Evolutionary conservation across 2,797 vertebrate species (phyloP).

Genomic region (Octomys mimax): DNA sequence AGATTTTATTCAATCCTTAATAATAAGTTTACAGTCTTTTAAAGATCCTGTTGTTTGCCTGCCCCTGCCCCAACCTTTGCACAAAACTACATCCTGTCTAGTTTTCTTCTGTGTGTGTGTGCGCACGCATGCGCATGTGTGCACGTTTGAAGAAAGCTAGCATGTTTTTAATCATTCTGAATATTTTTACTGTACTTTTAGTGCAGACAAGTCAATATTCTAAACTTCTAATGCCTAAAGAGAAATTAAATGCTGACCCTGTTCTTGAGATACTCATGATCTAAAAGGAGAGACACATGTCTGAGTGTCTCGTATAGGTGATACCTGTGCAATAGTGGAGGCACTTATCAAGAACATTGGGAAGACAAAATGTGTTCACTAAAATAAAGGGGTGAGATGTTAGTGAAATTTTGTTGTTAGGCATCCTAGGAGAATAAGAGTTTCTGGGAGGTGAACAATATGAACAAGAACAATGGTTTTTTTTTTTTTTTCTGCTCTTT

Average conservation of each 20-base stretch:
- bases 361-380: not conserved
- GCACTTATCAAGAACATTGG: not conserved
- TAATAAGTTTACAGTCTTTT: not conserved
- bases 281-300: not conserved
- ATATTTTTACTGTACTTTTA: not conserved
- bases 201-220: not conserved
- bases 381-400: not conserved
- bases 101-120: not conserved
- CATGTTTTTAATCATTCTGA: not conserved
- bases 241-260: not conserved
- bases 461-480: not conserved
- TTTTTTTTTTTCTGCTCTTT: not conserved
- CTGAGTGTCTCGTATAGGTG: not conserved
- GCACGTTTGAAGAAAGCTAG: not conserved
- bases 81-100: too few species aligned
- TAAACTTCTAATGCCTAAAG: not conserved
- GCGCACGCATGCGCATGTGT: not conserved
- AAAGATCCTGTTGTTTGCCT: not conserved
- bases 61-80: too few species aligned
- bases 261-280: not conserved
- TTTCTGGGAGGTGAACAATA: not conserved
- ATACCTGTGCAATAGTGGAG: not conserved
- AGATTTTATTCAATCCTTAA: not conserved
- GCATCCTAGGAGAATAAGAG: not conserved
- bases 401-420: not conserved